phyloP scores from a whole-genome alignment of 2,888 invertebrate species.

The Sinelater perroti region DNA sequence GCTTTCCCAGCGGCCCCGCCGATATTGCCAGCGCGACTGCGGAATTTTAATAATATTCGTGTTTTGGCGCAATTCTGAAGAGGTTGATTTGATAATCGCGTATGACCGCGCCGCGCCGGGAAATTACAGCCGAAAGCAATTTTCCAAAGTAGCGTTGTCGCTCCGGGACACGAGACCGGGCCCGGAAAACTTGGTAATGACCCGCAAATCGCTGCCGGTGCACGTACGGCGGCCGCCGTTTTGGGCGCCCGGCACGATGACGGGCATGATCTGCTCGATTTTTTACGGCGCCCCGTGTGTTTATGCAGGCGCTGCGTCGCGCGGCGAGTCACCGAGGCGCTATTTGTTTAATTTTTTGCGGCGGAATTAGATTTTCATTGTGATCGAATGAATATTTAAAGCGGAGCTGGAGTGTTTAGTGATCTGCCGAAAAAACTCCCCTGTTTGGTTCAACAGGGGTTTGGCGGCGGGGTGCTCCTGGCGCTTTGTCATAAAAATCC shows the following conservation, averaged over 20 bases:
- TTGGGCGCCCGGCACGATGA: too few species aligned
- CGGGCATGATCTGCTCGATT: too few species aligned
- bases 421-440: conserved; percentile 38
- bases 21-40: too few species aligned
- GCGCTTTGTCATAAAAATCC: too few species aligned
- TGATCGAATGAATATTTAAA: conserved; percentile 41
- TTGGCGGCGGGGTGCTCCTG: too few species aligned
- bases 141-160: conserved; percentile 8
- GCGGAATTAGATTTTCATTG: conserved; percentile 37
- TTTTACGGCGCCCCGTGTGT: neutral
- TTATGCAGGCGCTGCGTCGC: neutral
- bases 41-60: conserved; percentile 44
- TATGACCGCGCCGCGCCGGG: conserved; percentile 38
- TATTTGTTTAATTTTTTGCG: conserved; percentile 41
- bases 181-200: too few species aligned
- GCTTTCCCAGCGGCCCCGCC: too few species aligned
- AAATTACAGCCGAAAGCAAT: conserved; percentile 43
- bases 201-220: too few species aligned
- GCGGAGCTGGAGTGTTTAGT: conserved; percentile 43
- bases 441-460: conserved; percentile 38
- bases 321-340: conserved; percentile 29
- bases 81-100: conserved; percentile 43
- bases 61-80: conserved; percentile 45
- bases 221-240: too few species aligned
- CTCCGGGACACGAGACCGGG: neutral